A percentile compares a stretch with the other conserved stretches of the same genome.
Evolutionary conservation across 30 jellyfish, hydroid and myxozoan genomes (phyloP).

Genomic region (Phacellophora camtschatica): DNA sequence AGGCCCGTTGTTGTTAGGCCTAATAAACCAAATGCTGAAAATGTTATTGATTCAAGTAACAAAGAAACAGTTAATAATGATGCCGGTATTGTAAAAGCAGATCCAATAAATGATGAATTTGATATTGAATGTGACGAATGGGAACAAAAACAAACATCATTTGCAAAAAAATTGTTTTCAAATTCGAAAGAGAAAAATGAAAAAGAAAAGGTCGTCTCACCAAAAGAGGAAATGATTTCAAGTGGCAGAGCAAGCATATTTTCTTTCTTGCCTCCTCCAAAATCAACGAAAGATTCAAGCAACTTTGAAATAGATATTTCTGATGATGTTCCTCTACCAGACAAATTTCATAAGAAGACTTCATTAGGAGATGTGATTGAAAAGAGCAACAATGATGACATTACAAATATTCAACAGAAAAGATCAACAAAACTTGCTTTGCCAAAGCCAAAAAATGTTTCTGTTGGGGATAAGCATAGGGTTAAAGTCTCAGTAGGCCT

Average conservation of each 20-base stretch:
- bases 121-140: conserved; percentile 14
- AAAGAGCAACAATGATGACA: background rate
- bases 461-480: conserved; percentile 20
- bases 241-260: conserved; percentile 12
- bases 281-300: background rate
- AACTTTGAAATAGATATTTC: background rate
- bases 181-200: background rate
- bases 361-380: background rate
- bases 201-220: background rate
- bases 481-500: conserved; percentile 50
- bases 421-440: conserved; percentile 9
- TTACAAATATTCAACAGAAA: background rate
- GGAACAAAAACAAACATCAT: background rate
- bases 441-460: conserved; percentile 42
- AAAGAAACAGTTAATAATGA: background rate
- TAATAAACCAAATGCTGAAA: background rate
- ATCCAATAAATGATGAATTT: background rate
- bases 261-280: conserved; percentile 61
- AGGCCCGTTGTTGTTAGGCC: conserved; percentile 38
- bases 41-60: background rate
- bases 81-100: no score
- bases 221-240: background rate
- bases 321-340: background rate
- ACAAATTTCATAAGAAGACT: background rate
- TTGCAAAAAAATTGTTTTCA: background rate